Percentiles rank a stretch among this genome's conserved stretches.
phyloP scores from a whole-genome alignment of 2,888 invertebrate genomes.

The Drosophila affinis region DNA sequence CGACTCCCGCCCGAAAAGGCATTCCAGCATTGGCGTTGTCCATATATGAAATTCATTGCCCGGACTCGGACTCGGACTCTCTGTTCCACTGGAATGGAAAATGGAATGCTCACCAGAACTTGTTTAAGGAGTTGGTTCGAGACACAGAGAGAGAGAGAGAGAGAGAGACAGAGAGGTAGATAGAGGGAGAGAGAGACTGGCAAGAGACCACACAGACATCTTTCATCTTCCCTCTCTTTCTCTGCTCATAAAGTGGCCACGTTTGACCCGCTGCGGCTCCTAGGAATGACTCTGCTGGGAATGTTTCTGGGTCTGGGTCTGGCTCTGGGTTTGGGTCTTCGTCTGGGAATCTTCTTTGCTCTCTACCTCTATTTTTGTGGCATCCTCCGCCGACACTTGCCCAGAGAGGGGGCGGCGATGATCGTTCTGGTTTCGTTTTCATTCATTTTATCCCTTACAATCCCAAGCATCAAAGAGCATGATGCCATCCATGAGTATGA shows the following conservation, averaged over 20 bases:
- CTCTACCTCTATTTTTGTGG: constrained; percentile 48
- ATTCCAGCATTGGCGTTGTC: constrained; percentile 56
- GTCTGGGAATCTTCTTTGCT: constrained; percentile 39
- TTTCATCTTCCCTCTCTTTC: neutral
- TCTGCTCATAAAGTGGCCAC: constrained; percentile 70
- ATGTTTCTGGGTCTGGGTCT: constrained; percentile 67
- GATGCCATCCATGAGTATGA: constrained; percentile 34
- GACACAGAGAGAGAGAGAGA: constrained; percentile 26
- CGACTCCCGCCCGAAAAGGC: constrained; percentile 48
- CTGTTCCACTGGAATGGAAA: constrained; percentile 41
- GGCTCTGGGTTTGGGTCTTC: constrained; percentile 5
- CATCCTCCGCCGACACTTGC: constrained; percentile 49
- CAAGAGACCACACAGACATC: constrained; percentile 61
- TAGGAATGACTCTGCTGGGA: constrained; percentile 26
- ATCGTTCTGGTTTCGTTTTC: constrained; percentile 42
- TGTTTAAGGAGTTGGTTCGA: constrained; percentile 68
- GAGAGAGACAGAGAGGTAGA: constrained; percentile 6
- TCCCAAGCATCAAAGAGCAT: neutral
- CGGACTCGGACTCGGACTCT: no score
- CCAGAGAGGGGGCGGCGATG: neutral
- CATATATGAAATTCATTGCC: constrained; percentile 75
- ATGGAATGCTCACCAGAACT: constrained; percentile 61
- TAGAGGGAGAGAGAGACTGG: constrained; percentile 19
- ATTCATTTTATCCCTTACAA: constrained; percentile 28
- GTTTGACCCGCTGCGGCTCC: constrained; percentile 72